Evolutionary conservation across 2,113 vertebrate genomes (phyloP).

Genomic region (Barbus barbus): DNA sequence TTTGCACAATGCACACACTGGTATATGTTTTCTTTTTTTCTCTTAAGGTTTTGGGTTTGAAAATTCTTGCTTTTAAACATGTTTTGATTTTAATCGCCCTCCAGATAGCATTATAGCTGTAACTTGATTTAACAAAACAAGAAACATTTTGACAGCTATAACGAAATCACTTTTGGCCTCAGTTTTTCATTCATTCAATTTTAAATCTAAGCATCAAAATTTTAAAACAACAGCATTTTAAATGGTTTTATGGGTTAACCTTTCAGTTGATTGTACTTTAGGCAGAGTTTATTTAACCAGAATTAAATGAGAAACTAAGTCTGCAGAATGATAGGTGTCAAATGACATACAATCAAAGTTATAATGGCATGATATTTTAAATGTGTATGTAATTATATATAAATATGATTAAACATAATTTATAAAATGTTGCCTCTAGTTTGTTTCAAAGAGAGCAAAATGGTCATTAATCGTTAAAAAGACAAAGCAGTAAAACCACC

Average conservation of each 20-base stretch:
- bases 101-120: not conserved
- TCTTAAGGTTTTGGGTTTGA: not conserved
- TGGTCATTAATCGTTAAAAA: not conserved
- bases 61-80: not conserved
- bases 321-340: not conserved
- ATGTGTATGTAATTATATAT: constrained; percentile 11
- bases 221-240: not conserved
- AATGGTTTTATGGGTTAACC: not conserved
- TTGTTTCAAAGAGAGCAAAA: not conserved
- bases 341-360: not conserved
- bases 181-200: too few relatives aligned
- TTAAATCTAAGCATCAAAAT: not conserved
- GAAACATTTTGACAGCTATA: too few relatives aligned
- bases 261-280: not conserved
- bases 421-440: not conserved
- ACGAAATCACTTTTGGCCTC: too few relatives aligned
- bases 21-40: not conserved
- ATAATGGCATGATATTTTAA: not conserved
- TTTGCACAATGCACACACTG: constrained; percentile 30
- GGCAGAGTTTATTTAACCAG: not conserved
- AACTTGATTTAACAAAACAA: not conserved
- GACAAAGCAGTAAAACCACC: not conserved
- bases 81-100: not conserved
- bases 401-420: constrained; percentile 23
- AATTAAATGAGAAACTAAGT: not conserved